Percentiles rank a stretch among this genome's conserved stretches.
These are phyloP conservation scores for Periplaneta americana DNA, from an alignment of 1,140 invertebrate species.

Conservation along the genomic window DNA sequence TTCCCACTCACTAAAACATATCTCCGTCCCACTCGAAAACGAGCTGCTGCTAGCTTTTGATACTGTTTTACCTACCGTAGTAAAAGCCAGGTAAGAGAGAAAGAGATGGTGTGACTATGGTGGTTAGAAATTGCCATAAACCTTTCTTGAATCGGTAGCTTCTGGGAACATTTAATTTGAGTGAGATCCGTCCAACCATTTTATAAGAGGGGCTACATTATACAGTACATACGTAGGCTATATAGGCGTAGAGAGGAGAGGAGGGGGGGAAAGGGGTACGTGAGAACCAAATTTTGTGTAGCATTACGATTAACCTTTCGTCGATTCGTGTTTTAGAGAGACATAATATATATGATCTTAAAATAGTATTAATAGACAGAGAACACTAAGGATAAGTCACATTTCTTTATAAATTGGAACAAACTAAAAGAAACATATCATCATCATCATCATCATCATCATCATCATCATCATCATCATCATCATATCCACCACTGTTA, in stretches of 20 bases:
- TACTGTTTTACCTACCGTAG: neutral
- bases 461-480: no score
- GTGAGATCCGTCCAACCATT: neutral
- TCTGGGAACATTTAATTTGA: neutral
- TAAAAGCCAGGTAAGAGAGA: neutral
- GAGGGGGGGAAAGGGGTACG: neutral
- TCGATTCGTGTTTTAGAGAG: neutral
- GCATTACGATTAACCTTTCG: neutral
- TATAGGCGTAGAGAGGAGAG: no score
- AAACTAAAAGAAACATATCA: no score
- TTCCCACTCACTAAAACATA: neutral
- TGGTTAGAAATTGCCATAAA: neutral
- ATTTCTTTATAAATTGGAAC: no score
- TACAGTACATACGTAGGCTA: no score
- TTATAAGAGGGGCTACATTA: neutral
- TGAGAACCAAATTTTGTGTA: no score
- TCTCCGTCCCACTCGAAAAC: neutral
- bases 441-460: no score
- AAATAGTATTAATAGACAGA: neutral
- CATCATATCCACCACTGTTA: no score
- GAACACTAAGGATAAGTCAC: neutral
- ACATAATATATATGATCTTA: neutral
- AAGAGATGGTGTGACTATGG: no score
- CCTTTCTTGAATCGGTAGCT: neutral
- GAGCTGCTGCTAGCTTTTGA: neutral